Base-by-base conservation (phyloP, 2,797 vertebrate genomes). In the Oophaga sylvatica region DNA sequence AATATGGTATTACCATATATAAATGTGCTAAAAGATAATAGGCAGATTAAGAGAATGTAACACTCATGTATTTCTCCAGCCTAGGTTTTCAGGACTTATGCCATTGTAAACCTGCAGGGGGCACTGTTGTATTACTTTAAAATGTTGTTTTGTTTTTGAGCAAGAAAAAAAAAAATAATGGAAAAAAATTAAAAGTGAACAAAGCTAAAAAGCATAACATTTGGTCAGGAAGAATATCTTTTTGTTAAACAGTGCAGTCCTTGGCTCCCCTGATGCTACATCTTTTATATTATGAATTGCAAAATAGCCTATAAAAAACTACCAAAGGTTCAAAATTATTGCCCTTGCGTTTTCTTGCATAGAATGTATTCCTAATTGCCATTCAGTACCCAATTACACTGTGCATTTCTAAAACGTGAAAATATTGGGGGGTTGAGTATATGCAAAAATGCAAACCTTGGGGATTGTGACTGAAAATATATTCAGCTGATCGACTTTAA, bases 141-240 rank as follows among this genome's bases (percentile, higher is more conserved):
- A 89, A 75, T 75, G 20, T 22, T 29, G 26, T 75, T 71, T 67
- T 71, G 41, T 48, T 77, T 77, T 84, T 56, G 22, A 63, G 29
- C 29, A 19, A 35, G 11, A 12, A 79, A 78, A 77, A 26, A 26
- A 76, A 81, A 80, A 83, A 86, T 71, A 71, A 79, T 70, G n/a
- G 59, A 20, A 83, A 76, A 75, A 89, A 86, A 86, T 83, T 83
- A 89, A 89, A 89, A 89, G 84, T 89, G 84, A 89, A 89, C 80
- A 89, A 83, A 89, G 73, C 87, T 88, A 86, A 87, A 89, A 89
- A 89, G 84, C 84, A 89, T 86, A 87, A 87, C 88, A 89, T 89
- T 89, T 89, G 84, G 88, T 86, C 88, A 89, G 88, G 83, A 86
- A 87, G 88, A 89, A 87, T 86, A 89, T 86, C 80, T 86, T 89